Conservation (phyloP, 2,888 invertebrate genomes). For the Xylota segnis region DNA sequence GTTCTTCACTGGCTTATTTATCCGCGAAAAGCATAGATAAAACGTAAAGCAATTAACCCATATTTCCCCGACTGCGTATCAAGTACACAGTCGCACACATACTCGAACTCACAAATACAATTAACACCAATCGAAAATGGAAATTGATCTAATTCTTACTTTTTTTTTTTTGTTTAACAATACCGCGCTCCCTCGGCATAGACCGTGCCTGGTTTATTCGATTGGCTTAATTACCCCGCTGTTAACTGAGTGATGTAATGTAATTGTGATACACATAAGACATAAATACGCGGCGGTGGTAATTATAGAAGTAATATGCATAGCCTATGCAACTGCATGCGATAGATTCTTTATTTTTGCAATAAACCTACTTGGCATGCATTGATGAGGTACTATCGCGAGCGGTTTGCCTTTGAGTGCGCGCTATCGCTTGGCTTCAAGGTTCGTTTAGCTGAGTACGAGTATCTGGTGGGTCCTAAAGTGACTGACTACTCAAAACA, state of each 20-base stretch:
- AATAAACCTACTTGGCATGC: conserved; percentile 39
- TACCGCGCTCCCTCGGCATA: background rate
- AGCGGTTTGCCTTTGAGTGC: conserved; percentile 21
- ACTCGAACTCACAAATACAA: conserved; percentile 37
- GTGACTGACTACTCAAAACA: conserved; percentile 10
- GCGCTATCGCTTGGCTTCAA: conserved; percentile 47
- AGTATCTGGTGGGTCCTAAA: conserved; percentile 9
- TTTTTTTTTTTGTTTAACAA: conserved; percentile 14
- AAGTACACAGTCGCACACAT: conserved; percentile 13
- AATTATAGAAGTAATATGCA: conserved; percentile 26
- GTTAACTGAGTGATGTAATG: conserved; percentile 52
- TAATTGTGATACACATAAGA: conserved; percentile 22
- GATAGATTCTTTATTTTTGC: conserved; percentile 11
- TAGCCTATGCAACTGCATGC: background rate
- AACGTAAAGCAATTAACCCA: conserved; percentile 33
- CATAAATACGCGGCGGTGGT: background rate
- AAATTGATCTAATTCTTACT: conserved; percentile 46
- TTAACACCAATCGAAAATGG: conserved; percentile 61
- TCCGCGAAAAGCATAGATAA: conserved; percentile 25
- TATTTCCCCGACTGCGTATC: conserved; percentile 10
- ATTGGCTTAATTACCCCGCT: conserved; percentile 42
- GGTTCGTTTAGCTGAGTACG: background rate
- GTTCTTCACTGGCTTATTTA: background rate
- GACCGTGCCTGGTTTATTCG: conserved; percentile 15
- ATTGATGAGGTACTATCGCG: background rate